Evolutionary conservation across 2,888 invertebrate species (phyloP), one percentile per base, ranked within the genome.

Genomic region (Hirtodrosophila trivittata): DNA sequence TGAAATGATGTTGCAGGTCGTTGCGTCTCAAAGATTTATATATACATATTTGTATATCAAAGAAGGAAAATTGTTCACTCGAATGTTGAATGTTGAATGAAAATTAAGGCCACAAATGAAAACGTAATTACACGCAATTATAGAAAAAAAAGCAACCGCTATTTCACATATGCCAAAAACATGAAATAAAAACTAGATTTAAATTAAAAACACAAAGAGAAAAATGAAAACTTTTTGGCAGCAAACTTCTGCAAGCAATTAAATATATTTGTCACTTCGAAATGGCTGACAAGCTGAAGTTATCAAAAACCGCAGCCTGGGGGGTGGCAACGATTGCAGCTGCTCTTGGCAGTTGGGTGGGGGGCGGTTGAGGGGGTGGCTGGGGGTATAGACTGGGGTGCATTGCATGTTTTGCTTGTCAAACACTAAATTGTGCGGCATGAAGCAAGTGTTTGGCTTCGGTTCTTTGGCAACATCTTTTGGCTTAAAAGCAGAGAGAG

Each of bases 241-340:
- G 60, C 51, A 71, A 78, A 85, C 60, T 80, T 85, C 73, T 69
- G 75, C 75, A 69, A 86, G 87, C 82, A 82, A 82, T 82, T 82
- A 86, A 85, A 82, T 78, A 59, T 85, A 83, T 85, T 82, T 86
- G 80, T 86, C 87, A 86, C 85, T 82, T 70, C 49, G 57, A 66
- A 84, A 65, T 68, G 74, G 62, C 75, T 78, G 87, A 85, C 87
- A 82, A 70, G 62, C 62, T 39, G 45, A 76, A 80, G 58, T 80
- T 73, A 60, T 66, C 58, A 69, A 47, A 77, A 75, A 75, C 76
- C 74, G 54, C 66, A 80, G 56, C 30, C 30, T 13, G 25, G 12
- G 47, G 33, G 10, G 42, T 9, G 56, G 21, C 41, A 66, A 33
- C 52, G 41, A 49, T 39, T 52, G 47, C 52, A 56, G 28, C 69